Percentiles rank a stretch among this genome's conserved stretches.
phyloP scores from a whole-genome alignment of 2,797 vertebrate species.

The Sylvilagus floridanus region DNA sequence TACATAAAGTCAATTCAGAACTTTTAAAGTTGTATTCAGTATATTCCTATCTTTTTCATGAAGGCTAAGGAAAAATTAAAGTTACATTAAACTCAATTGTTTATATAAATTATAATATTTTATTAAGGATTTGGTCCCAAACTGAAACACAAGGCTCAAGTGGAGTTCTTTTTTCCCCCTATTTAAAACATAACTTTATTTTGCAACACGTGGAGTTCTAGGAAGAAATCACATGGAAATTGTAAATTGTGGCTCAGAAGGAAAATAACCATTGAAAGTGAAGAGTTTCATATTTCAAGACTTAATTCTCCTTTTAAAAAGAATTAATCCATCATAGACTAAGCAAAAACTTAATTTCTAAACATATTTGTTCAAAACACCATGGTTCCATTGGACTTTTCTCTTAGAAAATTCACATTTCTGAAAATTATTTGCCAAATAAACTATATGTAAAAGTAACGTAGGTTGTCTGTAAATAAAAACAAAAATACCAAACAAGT shows the following conservation, averaged over 20 bases:
- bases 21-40: constrained; percentile 33
- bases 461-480: background rate
- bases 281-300: background rate
- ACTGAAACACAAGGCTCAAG: background rate
- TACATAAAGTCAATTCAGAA: constrained; percentile 36
- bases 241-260: constrained; percentile 2
- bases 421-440: constrained; percentile 28
- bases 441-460: background rate
- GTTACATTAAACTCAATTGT: constrained; percentile 30
- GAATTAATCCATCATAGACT: background rate
- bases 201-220: background rate
- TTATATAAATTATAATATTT: constrained; percentile 62
- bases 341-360: constrained; percentile 49
- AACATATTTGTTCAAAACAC: background rate
- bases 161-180: no score
- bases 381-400: background rate
- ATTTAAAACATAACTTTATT: no score
- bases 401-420: constrained; percentile 4
- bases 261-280: constrained; percentile 50
- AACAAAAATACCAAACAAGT: background rate
- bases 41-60: background rate
- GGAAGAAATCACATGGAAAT: background rate
- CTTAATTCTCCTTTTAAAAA: constrained; percentile 50
- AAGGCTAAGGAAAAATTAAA: constrained; percentile 51
- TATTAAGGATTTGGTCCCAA: background rate